phyloP scores from a whole-genome alignment of 2,797 vertebrate species.

The Pangasius macronema region DNA sequence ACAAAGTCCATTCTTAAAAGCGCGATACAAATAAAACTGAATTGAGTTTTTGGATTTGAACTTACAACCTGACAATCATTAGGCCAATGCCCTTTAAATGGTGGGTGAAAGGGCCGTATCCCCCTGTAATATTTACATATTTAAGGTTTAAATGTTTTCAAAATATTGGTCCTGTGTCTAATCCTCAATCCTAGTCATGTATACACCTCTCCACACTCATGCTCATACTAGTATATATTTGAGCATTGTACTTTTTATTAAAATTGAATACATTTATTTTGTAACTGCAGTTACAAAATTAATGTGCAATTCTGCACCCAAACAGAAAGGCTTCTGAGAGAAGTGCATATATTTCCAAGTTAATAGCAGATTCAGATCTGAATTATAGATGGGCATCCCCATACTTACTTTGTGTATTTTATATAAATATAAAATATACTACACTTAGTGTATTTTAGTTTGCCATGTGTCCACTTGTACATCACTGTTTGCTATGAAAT shows the following conservation, averaged over 20 bases:
- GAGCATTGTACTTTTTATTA: background rate
- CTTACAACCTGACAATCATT: background rate
- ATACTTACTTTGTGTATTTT: background rate
- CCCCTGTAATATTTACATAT: background rate
- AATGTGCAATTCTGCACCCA: background rate
- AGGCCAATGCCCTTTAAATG: background rate
- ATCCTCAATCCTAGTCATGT: background rate
- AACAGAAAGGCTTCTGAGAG: background rate
- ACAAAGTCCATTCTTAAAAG: no score
- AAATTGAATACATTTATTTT: background rate
- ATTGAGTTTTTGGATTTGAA: background rate
- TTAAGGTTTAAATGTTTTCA: background rate
- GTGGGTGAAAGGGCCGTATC: background rate
- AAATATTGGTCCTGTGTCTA: background rate
- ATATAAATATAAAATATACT: no score
- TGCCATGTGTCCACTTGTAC: background rate
- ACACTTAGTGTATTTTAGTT: slow-evolving; percentile 3
- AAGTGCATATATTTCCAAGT: background rate
- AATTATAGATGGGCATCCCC: background rate
- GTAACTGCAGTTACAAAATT: background rate
- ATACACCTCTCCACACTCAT: background rate
- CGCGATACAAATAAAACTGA: no score
- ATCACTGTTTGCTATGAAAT: background rate
- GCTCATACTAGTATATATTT: background rate
- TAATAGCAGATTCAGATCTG: background rate